Base-by-base conservation (phyloP, 2,888 invertebrate species). In the Drosophila aldrichi region DNA sequence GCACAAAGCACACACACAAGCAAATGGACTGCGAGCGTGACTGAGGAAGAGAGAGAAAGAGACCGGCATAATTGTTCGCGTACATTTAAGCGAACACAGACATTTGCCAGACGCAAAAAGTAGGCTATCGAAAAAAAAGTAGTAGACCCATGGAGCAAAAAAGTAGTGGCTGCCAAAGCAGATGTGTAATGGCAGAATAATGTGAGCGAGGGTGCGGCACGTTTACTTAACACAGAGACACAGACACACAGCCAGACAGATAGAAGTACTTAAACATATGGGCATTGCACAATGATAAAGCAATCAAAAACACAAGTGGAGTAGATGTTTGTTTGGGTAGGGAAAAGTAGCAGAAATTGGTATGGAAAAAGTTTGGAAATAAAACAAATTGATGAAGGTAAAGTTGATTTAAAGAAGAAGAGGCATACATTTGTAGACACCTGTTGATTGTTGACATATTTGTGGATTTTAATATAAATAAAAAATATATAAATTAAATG, bases 171-270 rank as follows among this genome's bases (percentile, higher is more conserved):
- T 43, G 63, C 57, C 25, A 20, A 49, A 71, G 40, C 76, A 73
- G 86, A 79, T 85, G 86, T 62, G 74, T 82, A 90, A 89, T 89
- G 75, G 65, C 36, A 56, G 57, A 89, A 73, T 87, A 71, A 83
- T 85, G 71, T 69, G 64, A 57, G 52, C 66, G 58, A 58, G 64
- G 74, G 73, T 66, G 55, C 64, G 68, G 51, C 41, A 65, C 43
- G 65, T 58, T 38, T 57, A 52, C 74, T 79, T 62, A 79, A 68
- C 62, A 49, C 38, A 51, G 41, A 66, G 60, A 68, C 61, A 52
- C 34, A 46, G 38, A 72, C 60, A 84, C 14, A 8, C 40, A 74
- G 63, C 12, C 48, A 52, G 48, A 1, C 46, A 69, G 52, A 3
- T 34, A 69, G 44, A 72, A 70, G 67, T 70, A 55, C 64, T 20